Conservation (phyloP, 2,888 invertebrate genomes). For the Phortica okadai region DNA sequence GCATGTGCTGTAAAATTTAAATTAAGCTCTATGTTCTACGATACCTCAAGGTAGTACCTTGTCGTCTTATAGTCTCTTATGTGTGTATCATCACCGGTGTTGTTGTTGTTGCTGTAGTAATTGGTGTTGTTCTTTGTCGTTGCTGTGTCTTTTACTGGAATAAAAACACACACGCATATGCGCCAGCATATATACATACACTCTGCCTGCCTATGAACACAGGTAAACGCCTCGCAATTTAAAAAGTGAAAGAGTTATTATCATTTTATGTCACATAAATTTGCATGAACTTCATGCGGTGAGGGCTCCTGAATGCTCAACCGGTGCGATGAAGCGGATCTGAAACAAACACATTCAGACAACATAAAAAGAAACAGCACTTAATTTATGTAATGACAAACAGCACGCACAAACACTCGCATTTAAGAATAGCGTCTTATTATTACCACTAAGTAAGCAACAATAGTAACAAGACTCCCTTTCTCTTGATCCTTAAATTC, state of each 20-base stretch:
- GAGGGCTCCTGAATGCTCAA: constrained; percentile 10
- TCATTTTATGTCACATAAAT: constrained; percentile 65
- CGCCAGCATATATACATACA: not conserved
- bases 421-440: too few species aligned
- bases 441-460: too few species aligned
- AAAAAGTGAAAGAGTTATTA: constrained; percentile 64
- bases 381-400: constrained; percentile 42
- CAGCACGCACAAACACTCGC: constrained; percentile 8
- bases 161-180: too few species aligned
- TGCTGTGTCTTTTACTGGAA: constrained; percentile 5
- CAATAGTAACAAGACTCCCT: too few species aligned
- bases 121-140: constrained; percentile 12
- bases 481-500: too few species aligned
- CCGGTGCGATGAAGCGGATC: not conserved
- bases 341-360: not conserved
- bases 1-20: constrained; percentile 60
- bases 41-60: not conserved
- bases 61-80: constrained; percentile 3
- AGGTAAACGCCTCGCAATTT: constrained; percentile 59
- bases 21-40: constrained; percentile 46
- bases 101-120: constrained; percentile 7
- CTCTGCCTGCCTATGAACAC: constrained; percentile 44
- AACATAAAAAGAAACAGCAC: constrained; percentile 31
- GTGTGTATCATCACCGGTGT: constrained; percentile 12
- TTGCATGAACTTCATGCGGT: constrained; percentile 48